phyloP scores from a whole-genome alignment of 2,113 vertebrate genomes.

The Epinephelus moara region DNA sequence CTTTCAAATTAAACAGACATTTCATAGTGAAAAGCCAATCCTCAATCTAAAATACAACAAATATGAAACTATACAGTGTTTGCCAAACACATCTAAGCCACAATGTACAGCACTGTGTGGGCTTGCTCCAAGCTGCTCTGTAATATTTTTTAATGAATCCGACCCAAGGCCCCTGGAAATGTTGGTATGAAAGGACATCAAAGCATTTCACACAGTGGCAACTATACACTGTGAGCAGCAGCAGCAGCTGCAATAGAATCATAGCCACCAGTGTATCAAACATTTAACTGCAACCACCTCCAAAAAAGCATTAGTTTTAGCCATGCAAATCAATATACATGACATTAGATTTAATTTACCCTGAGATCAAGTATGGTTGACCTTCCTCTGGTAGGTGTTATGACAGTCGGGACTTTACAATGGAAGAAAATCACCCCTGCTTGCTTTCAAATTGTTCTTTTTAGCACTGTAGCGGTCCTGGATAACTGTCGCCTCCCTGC shows the following conservation, averaged over 20 bases:
- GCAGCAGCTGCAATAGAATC: not conserved
- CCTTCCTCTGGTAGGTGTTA: not conserved
- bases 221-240: not conserved
- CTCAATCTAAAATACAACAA: slow-evolving; percentile 5
- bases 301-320: not conserved
- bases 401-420: not conserved
- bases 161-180: not conserved
- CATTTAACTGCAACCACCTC: not conserved
- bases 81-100: not conserved
- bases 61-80: not conserved
- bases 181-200: slow-evolving; percentile 13
- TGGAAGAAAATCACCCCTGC: not conserved
- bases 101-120: not conserved
- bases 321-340: not conserved
- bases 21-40: not conserved
- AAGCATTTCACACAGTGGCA: not conserved
- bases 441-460: not conserved
- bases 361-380: slow-evolving; percentile 2
- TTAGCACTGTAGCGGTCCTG: not conserved
- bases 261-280: not conserved
- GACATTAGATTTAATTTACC: not conserved
- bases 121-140: not conserved
- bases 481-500: slow-evolving; percentile 17
- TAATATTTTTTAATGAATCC: slow-evolving; percentile 17
- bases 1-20: not conserved